Conservation (phyloP, 2,797 vertebrate species). For the Acanthurus leucopareius region DNA sequence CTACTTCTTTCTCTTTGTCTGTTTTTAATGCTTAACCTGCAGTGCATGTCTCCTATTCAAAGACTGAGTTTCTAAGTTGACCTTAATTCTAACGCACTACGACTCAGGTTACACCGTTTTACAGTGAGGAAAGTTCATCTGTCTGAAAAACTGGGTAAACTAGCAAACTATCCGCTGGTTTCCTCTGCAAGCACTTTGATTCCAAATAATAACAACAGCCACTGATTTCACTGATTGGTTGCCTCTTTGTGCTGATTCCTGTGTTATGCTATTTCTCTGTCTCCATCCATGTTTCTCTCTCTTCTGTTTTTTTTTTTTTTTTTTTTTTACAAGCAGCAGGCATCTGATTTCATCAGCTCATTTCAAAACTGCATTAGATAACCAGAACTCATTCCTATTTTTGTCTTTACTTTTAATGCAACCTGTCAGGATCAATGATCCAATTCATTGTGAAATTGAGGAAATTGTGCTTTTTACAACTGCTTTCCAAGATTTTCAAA, state of each 20-base stretch:
- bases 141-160: background rate
- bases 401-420: background rate
- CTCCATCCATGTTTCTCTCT: background rate
- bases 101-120: background rate
- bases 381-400: background rate
- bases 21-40: conserved; percentile 25
- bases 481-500: conserved; percentile 37
- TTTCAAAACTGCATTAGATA: background rate
- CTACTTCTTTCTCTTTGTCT: background rate
- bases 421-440: conserved; percentile 28
- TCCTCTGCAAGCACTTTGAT: background rate
- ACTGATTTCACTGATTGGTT: conserved; percentile 5
- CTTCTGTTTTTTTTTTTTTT: no score
- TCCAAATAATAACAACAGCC: background rate
- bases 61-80: conserved; percentile 2
- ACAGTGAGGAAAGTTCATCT: conserved; percentile 31
- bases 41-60: conserved; percentile 24
- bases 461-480: conserved; percentile 14
- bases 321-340: conserved; percentile 13
- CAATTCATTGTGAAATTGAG: conserved; percentile 17
- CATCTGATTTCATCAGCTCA: conserved; percentile 3
- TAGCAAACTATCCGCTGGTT: background rate
- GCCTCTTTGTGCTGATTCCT: conserved; percentile 3
- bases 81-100: background rate
- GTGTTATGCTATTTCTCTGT: background rate